Percentiles rank a stretch among this genome's conserved stretches.
Conservation (phyloP, 35 echinoderm and acorn worm genomes). For the Apostichopus parvimensis region DNA sequence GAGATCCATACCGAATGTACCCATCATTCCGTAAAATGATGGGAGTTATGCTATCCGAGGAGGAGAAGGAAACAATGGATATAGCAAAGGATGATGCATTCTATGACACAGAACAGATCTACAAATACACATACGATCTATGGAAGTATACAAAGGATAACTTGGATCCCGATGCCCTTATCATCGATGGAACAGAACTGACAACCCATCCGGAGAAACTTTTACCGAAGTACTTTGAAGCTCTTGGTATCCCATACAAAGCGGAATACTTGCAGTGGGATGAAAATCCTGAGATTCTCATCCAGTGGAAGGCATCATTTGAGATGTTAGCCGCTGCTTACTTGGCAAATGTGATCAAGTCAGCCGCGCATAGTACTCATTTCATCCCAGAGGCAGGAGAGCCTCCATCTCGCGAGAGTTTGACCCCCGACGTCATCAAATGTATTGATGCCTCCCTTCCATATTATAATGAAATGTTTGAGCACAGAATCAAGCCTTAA, state of each 20-base stretch:
- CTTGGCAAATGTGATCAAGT: not conserved
- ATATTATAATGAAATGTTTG: constrained; percentile 54
- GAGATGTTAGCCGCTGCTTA: not conserved
- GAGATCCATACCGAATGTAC: constrained; percentile 54
- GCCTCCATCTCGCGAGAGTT: not conserved
- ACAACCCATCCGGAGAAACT: constrained; percentile 31
- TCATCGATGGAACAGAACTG: constrained; percentile 64
- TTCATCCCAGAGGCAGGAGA: not conserved
- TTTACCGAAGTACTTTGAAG: constrained; percentile 64
- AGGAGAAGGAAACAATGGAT: not conserved
- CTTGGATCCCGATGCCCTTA: constrained; percentile 34
- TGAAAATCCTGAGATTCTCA: not conserved
- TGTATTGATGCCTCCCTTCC: constrained; percentile 26
- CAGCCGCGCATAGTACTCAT: not conserved
- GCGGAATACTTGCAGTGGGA: constrained; percentile 45
- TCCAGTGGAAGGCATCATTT: constrained; percentile 28
- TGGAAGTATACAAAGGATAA: constrained; percentile 56
- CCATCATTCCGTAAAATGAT: constrained; percentile 47
- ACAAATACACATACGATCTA: constrained; percentile 56
- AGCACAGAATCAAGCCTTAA: constrained; percentile 48
- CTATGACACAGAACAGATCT: constrained; percentile 1
- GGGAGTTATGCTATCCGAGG: not conserved
- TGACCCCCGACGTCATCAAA: constrained; percentile 50
- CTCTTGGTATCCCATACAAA: constrained; percentile 58
- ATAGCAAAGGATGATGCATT: not conserved